Evolutionary conservation across 2,113 vertebrate genomes (phyloP).

Genomic region (Platichthys flesus): DNA sequence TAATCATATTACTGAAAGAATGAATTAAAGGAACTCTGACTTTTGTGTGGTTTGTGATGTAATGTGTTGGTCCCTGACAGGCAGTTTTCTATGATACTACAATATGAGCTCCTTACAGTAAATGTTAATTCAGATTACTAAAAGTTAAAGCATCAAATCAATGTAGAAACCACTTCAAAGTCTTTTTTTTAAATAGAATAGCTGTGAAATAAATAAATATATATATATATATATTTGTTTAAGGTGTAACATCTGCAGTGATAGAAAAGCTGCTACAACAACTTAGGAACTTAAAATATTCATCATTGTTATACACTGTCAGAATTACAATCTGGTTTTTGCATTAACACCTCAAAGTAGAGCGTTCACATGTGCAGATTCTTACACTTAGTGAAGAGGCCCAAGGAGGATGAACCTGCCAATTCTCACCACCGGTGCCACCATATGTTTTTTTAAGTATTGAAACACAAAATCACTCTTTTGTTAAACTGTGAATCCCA

Average conservation of each 20-base stretch:
- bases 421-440: not conserved
- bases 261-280: not conserved
- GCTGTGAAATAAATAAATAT: not conserved
- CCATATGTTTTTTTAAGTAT: not conserved
- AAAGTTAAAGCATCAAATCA: not conserved
- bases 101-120: not conserved
- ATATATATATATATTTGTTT: not conserved
- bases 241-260: not conserved
- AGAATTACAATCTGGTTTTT: not conserved
- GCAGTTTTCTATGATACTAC: not conserved
- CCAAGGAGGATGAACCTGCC: not conserved
- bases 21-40: conserved; percentile 4
- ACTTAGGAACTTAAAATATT: not conserved
- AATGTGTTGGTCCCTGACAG: not conserved
- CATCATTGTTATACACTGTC: not conserved
- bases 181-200: not conserved
- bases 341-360: not conserved
- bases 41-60: not conserved
- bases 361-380: not conserved
- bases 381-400: not conserved
- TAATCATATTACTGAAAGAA: conserved; percentile 18
- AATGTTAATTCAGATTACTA: not conserved
- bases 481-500: not conserved
- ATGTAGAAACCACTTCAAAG: not conserved
- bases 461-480: not conserved